Conservation (phyloP, 2,797 vertebrate species). For the Tenualosa thibaudeaui region DNA sequence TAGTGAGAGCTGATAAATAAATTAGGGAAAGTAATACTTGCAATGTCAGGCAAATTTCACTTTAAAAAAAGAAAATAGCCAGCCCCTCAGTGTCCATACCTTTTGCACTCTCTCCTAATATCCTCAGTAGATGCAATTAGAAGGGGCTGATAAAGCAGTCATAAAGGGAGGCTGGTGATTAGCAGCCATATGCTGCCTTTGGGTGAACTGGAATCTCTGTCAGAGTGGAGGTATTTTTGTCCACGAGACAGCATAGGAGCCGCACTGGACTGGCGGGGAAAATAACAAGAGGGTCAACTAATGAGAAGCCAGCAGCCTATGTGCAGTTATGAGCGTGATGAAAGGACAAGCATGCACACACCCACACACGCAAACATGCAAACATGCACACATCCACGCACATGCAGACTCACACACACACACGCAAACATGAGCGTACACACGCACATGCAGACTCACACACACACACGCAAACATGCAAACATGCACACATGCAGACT, state of each 20-base stretch:
- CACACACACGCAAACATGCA: background rate
- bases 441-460: conserved; percentile 40
- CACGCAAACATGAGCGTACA: background rate
- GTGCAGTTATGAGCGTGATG: conserved; percentile 60
- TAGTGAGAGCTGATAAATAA: background rate
- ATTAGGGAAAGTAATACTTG: background rate
- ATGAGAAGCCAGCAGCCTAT: conserved; percentile 62
- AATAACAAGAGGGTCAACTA: conserved; percentile 71
- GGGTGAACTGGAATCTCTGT: conserved; percentile 17
- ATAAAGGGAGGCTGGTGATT: conserved; percentile 12
- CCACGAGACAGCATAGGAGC: background rate
- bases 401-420: background rate
- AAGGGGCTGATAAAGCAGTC: background rate
- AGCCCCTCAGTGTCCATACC: background rate
- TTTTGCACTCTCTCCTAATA: background rate
- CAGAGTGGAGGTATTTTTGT: conserved; percentile 16
- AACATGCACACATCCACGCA: background rate
- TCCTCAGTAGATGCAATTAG: conserved; percentile 6
- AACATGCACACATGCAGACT: background rate
- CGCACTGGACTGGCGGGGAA: conserved; percentile 30
- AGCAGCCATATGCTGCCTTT: background rate
- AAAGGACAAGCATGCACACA: conserved; percentile 46
- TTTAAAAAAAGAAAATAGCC: background rate
- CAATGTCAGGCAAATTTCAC: background rate
- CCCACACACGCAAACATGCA: background rate